These are phyloP conservation scores for Spea multiplicata DNA, from an alignment of 2,113 vertebrate species.

Conservation along the genomic window DNA sequence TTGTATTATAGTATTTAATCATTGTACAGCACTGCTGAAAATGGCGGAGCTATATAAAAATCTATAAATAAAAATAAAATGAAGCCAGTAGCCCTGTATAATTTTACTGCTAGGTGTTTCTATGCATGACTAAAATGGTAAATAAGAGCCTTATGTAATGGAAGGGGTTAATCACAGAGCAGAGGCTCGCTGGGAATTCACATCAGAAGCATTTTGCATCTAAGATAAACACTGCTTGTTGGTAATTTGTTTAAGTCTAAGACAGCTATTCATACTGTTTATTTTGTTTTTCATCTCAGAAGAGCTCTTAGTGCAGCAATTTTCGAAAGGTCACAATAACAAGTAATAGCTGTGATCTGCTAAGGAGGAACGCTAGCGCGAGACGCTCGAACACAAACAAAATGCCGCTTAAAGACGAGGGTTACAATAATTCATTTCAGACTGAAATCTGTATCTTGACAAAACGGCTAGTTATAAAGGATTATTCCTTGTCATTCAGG, in stretches of 20 bases:
- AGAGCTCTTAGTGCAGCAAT: constrained; percentile 2
- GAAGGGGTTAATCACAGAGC: too few species aligned
- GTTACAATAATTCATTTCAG: background rate
- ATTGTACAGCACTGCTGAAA: too few species aligned
- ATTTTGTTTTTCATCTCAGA: background rate
- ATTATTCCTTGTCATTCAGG: too few species aligned
- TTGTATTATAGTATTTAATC: too few species aligned
- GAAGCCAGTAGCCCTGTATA: too few species aligned
- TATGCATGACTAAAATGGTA: too few species aligned
- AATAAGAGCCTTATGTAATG: too few species aligned
- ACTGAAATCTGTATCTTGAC: too few species aligned
- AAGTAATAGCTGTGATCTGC: background rate
- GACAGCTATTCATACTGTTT: background rate
- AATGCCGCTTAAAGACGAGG: background rate
- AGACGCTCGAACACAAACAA: background rate
- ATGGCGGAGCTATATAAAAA: too few species aligned
- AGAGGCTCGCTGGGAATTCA: background rate
- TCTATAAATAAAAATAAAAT: too few species aligned
- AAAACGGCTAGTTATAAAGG: too few species aligned
- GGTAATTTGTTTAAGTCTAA: background rate
- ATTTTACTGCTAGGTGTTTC: too few species aligned
- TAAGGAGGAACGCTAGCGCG: background rate
- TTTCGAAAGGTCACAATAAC: constrained; percentile 5
- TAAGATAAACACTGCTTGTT: background rate
- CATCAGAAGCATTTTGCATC: background rate